Conservation (phyloP, 2,888 invertebrate species). For the Girardia tigrina region DNA sequence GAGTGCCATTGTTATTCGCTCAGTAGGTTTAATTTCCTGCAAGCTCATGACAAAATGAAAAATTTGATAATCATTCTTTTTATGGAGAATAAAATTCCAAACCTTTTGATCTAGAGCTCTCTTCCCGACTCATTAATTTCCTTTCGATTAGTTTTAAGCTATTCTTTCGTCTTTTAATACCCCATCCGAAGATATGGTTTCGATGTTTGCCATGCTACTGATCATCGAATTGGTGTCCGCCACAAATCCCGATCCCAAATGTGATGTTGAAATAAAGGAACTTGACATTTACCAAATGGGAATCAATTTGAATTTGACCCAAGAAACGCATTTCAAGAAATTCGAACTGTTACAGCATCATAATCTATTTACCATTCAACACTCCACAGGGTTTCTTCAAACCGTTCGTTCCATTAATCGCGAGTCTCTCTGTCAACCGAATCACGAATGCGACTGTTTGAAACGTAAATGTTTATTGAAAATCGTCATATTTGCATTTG, state of each 20-base stretch:
- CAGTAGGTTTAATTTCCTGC: no score
- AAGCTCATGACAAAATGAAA: no score
- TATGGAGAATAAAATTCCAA: no score
- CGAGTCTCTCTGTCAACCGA: background rate
- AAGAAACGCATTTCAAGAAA: background rate
- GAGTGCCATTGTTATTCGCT: no score
- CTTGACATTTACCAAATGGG: background rate
- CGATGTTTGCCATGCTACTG: no score
- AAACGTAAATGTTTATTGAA: background rate
- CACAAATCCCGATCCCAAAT: background rate
- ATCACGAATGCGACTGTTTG: background rate
- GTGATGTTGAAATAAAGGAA: constrained; percentile 7
- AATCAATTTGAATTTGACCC: background rate
- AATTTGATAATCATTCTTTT: no score
- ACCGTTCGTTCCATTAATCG: background rate
- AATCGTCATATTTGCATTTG: background rate
- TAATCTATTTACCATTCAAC: background rate
- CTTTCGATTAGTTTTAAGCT: no score
- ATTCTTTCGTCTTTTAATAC: no score
- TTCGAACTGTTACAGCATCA: background rate
- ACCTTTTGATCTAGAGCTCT: no score
- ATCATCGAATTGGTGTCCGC: no score
- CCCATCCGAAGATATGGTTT: no score
- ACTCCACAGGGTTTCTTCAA: background rate
- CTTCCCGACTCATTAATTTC: no score